These are phyloP conservation scores for Lepisosteus osseus DNA, from an alignment of 2,113 vertebrate genomes.

Conservation along the genomic window DNA sequence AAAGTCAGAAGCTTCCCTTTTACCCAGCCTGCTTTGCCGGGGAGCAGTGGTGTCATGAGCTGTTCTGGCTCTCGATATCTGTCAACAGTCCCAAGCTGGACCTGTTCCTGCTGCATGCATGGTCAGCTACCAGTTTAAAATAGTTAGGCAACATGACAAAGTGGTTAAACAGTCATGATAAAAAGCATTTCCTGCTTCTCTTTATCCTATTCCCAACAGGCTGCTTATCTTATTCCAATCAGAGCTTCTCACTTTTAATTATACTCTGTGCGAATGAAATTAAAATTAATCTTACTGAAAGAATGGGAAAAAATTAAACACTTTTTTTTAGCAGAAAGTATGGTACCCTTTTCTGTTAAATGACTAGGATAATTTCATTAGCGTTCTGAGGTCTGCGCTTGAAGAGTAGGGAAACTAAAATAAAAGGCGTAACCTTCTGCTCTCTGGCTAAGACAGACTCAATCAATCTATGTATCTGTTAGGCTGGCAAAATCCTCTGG, in stretches of 20 bases:
- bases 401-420: no score
- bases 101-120: conserved; percentile 54
- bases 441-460: neutral
- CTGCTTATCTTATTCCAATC: conserved; percentile 30
- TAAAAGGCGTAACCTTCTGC: no score
- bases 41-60: conserved; percentile 33
- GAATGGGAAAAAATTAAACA: no score
- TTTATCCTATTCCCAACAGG: conserved; percentile 17
- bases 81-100: conserved; percentile 32
- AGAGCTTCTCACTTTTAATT: conserved; percentile 34
- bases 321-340: no score
- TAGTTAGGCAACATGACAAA: conserved; percentile 50
- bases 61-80: conserved; percentile 43
- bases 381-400: no score
- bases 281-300: no score
- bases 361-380: no score
- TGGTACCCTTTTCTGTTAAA: no score
- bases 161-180: conserved; percentile 36
- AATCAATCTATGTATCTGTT: conserved; percentile 31
- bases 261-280: neutral
- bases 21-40: neutral
- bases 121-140: conserved; percentile 47
- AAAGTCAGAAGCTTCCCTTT: neutral
- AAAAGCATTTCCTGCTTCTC: conserved; percentile 28
- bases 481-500: conserved; percentile 38